These are phyloP conservation scores for Petrolisthes cinctipes DNA, from an alignment of 2,888 invertebrate species.

Conservation along the genomic window DNA sequence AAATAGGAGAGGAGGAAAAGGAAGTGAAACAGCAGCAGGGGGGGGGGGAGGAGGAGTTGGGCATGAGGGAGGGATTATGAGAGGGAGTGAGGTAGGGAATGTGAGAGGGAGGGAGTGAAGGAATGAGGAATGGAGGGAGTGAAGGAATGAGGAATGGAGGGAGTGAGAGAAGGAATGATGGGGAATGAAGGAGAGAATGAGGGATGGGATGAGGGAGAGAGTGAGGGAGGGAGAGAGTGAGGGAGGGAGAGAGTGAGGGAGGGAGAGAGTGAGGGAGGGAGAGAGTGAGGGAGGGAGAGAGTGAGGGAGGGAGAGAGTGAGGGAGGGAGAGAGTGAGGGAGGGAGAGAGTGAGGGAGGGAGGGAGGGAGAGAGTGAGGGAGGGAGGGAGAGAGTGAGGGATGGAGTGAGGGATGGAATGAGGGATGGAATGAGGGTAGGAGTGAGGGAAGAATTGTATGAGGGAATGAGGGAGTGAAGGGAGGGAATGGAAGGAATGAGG, in stretches of 20 bases:
- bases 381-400: not conserved
- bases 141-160: not conserved
- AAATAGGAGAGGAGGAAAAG: not conserved
- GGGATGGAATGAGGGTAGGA: not conserved
- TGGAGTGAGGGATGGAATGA: no score
- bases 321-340: not conserved
- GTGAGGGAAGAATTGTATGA: not conserved
- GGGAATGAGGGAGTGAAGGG: conserved; percentile 4
- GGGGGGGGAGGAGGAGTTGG: not conserved
- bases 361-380: not conserved
- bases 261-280: no score
- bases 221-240: not conserved
- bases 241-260: not conserved
- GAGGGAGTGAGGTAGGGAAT: not conserved
- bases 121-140: not conserved
- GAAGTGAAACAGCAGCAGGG: not conserved
- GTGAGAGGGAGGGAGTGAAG: not conserved
- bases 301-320: not conserved
- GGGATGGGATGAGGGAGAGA: not conserved
- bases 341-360: not conserved
- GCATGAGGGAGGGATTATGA: not conserved
- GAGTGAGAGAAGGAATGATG: not conserved
- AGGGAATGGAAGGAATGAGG: not conserved
- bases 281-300: not conserved
- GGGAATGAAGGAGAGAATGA: not conserved